phyloP scores from a whole-genome alignment of 2,797 vertebrate genomes.

The Periophthalmus magnuspinnatus region DNA sequence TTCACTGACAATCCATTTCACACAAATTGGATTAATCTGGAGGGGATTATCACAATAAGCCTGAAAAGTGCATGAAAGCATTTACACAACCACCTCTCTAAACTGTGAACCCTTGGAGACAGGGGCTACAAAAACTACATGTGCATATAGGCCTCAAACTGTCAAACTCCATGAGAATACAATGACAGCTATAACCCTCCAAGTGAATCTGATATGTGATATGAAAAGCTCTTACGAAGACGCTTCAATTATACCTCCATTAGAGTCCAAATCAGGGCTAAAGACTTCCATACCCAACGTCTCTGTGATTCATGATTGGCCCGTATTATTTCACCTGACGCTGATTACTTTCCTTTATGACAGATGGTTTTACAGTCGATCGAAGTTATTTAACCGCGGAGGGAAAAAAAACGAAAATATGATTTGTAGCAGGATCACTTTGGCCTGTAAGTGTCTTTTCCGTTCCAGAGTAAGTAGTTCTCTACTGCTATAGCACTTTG shows the following conservation, averaged over 20 bases:
- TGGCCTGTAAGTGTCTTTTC: constrained; percentile 27
- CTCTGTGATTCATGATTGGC: constrained; percentile 43
- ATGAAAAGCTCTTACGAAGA: constrained; percentile 8
- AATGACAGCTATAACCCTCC: constrained; percentile 19
- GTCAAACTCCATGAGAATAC: constrained; percentile 1
- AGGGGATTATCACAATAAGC: neutral
- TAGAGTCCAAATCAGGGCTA: constrained; percentile 22
- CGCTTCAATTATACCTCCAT: constrained; percentile 10
- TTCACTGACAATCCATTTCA: neutral
- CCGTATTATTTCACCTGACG: constrained; percentile 60
- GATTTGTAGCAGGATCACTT: constrained; percentile 51
- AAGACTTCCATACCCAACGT: constrained; percentile 49
- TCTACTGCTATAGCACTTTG: constrained; percentile 29
- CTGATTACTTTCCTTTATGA: constrained; percentile 54
- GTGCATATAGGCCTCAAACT: neutral
- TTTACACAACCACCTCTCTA: constrained; percentile 11
- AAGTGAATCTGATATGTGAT: constrained; percentile 10
- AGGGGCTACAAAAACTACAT: constrained; percentile 16
- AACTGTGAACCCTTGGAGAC: constrained; percentile 9
- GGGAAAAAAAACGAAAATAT: constrained; percentile 46
- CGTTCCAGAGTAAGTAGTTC: constrained; percentile 30
- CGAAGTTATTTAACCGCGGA: constrained; percentile 32
- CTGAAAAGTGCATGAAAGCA: neutral
- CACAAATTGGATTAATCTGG: neutral
- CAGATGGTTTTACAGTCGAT: constrained; percentile 38